phyloP scores from a whole-genome alignment of 2,888 invertebrate genomes.

The Zygaena filipendulae region DNA sequence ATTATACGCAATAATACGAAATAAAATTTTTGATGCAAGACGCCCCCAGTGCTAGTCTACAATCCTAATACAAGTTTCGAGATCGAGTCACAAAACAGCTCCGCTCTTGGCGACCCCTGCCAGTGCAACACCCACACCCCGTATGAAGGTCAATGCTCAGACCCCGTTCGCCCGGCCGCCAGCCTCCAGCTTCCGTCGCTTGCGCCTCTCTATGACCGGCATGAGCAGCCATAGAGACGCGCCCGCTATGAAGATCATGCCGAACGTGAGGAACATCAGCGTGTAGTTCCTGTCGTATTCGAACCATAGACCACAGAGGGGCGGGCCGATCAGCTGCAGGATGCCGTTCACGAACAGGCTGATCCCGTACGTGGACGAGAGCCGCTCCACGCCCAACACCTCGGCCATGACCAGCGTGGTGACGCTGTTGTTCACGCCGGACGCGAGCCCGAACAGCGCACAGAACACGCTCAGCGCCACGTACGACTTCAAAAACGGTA shows the following conservation, averaged over 20 bases:
- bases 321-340: conserved; percentile 83
- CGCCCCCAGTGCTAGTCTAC: too few species aligned
- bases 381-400: conserved; percentile 82
- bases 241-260: conserved; percentile 77
- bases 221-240: conserved; percentile 80
- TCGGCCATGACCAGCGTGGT: conserved; percentile 91
- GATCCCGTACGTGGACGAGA: conserved; percentile 88
- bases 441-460: conserved; percentile 81
- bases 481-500: conserved; percentile 77
- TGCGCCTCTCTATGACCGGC: conserved; percentile 72
- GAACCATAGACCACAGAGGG: conserved; percentile 80
- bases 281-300: conserved; percentile 72
- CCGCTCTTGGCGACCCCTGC: too few species aligned
- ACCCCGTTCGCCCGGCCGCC: too few species aligned
- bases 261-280: conserved; percentile 79
- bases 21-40: too few species aligned
- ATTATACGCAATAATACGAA: too few species aligned
- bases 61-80: too few species aligned
- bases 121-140: too few species aligned
- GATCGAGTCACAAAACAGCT: too few species aligned
- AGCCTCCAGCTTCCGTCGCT: conserved; percentile 25
- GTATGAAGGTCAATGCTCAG: too few species aligned
- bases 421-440: conserved; percentile 86
- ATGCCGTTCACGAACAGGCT: conserved; percentile 87
- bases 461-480: conserved; percentile 74